Percentiles rank a stretch among this genome's conserved stretches.
Evolutionary conservation across 2,888 invertebrate genomes (phyloP).

Genomic region (Mythimna impura): DNA sequence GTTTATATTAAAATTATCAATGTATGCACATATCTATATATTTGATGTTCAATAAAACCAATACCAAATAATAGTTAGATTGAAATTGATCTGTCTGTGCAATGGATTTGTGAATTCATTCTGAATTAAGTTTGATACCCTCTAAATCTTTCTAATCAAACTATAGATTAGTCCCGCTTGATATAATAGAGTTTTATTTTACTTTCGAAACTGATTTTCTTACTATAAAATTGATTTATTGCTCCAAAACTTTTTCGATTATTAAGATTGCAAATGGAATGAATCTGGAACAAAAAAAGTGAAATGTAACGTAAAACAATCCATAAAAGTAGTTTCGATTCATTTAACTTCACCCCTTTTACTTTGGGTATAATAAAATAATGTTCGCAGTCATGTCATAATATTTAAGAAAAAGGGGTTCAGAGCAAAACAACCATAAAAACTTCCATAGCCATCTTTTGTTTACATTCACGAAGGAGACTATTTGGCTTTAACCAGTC

Average conservation of each 20-base stretch:
- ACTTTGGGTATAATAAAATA: slow-evolving; percentile 51
- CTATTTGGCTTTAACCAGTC: background rate
- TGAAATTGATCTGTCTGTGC: background rate
- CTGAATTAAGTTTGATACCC: background rate
- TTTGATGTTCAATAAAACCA: background rate
- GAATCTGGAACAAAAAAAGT: slow-evolving; percentile 13
- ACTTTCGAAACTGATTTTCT: background rate
- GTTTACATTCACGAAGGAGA: slow-evolving; percentile 32
- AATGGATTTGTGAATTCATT: background rate
- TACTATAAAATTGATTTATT: slow-evolving; percentile 11
- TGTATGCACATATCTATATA: too few relatives aligned
- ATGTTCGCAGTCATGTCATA: slow-evolving; percentile 48
- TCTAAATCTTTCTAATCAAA: background rate
- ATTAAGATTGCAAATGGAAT: slow-evolving; percentile 9
- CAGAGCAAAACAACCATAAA: slow-evolving; percentile 45
- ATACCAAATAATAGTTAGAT: background rate
- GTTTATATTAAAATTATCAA: too few relatives aligned
- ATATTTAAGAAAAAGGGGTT: slow-evolving; percentile 54
- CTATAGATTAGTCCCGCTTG: background rate
- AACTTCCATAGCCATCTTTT: slow-evolving; percentile 43
- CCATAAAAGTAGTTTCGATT: slow-evolving; percentile 45
- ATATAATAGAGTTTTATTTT: background rate
- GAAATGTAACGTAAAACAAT: slow-evolving; percentile 22
- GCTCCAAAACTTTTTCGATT: slow-evolving; percentile 11
- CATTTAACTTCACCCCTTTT: slow-evolving; percentile 44